Percentiles rank a stretch among this genome's conserved stretches.
Conservation (phyloP, 2,797 vertebrate genomes). For the Squalus acanthias region DNA sequence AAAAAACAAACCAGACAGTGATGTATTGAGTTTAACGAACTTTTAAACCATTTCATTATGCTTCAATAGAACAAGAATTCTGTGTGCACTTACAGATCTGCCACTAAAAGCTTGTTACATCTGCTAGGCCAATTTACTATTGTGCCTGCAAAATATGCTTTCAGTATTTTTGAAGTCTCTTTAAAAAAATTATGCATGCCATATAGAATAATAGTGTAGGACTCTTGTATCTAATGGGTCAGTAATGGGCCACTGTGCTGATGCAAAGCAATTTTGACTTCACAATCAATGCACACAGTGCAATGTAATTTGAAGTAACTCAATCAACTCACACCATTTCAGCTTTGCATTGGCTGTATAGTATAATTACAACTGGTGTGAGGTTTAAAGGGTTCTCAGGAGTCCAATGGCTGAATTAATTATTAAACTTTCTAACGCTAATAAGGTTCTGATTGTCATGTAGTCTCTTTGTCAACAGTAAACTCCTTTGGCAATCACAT, state of each 20-base stretch:
- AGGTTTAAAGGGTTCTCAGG: neutral
- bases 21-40: slow-evolving; percentile 57
- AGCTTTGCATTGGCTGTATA: neutral
- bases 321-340: neutral
- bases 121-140: slow-evolving; percentile 17
- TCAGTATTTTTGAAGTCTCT: slow-evolving; percentile 7
- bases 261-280: slow-evolving; percentile 30
- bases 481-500: neutral
- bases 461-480: neutral
- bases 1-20: slow-evolving; percentile 33
- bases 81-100: neutral
- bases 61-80: slow-evolving; percentile 48
- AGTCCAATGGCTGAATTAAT: neutral
- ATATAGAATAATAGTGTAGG: neutral
- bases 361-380: neutral
- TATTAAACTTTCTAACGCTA: neutral
- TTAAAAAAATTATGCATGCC: neutral
- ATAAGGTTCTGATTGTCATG: neutral
- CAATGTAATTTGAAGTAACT: neutral
- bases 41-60: slow-evolving; percentile 53
- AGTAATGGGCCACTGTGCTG: neutral
- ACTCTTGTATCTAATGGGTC: neutral
- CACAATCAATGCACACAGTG: slow-evolving; percentile 12
- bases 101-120: slow-evolving; percentile 17
- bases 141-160: slow-evolving; percentile 31